Evolutionary conservation across 2,888 invertebrate species (phyloP), one percentile per base, ranked within the genome.

Genomic region (Spodoptera exigua): DNA sequence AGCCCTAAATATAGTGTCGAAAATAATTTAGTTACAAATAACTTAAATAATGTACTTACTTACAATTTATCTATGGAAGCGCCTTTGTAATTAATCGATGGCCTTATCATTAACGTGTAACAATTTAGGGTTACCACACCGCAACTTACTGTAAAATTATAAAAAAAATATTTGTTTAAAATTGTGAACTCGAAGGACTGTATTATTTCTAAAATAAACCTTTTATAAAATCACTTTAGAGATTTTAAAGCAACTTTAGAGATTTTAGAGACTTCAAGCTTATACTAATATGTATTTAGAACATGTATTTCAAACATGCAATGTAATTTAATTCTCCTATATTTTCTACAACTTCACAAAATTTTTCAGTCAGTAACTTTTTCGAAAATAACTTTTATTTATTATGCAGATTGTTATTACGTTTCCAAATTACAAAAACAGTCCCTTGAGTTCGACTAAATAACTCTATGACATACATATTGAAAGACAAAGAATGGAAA

Each of bases 51-150:
- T 52, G 36, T 75, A 56, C 53, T 63, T 60, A 66, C 43, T 62
- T 62, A 65, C 53, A 55, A 62, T 66, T 68, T 66, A 72, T 46
- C 37, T 65, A 65, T 76, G 78, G 78, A 78, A 78, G 76, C 78
- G 76, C 78, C 72, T 72, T 69, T 67, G 55, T 64, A 60, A 54
- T 61, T 46, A 64, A 70, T 61, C 32, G 48, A 58, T 71, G 64
- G 64, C 61, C 61, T 74, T 74, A 77, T 49, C 21, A 59, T 56
- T 62, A 44, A 60, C 40, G 12, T 40, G 55, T 66, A 41, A 27
- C 9, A 27, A 48, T 45, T 61, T 46, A 18, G 17, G 58, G 17
- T 61, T 17, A 68, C 74, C 47, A 66, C 71, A 75, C 72, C 71
- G 75, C 76, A 69, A 63, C 37, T 17, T 61, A 52, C 14, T 59